Percentiles rank a stretch among this genome's conserved stretches.
Conservation (phyloP, 2,797 vertebrate species). For the Falco concolor region DNA sequence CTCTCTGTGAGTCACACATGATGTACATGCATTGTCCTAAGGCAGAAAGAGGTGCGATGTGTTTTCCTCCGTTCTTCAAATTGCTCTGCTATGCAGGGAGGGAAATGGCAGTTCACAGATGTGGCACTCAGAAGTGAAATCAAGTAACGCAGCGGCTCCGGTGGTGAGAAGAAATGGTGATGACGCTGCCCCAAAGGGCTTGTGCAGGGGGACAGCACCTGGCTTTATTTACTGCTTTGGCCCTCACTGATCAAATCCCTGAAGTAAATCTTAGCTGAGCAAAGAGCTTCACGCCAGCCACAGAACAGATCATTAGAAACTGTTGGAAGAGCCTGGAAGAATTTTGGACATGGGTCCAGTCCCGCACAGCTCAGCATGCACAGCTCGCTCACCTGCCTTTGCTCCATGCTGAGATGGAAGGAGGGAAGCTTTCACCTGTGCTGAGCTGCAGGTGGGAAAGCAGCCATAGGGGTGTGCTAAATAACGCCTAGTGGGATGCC, state of each 20-base stretch:
- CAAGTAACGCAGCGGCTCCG: fast-evolving
- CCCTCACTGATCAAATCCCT: background rate
- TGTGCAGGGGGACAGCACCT: background rate
- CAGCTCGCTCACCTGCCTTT: background rate
- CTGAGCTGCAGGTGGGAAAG: background rate
- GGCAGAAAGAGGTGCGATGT: background rate
- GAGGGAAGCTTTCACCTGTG: background rate
- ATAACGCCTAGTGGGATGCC: too few relatives aligned
- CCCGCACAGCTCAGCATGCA: fast-evolving
- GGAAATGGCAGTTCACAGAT: fast-evolving
- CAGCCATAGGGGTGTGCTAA: background rate
- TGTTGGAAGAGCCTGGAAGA: background rate
- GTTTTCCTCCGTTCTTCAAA: background rate
- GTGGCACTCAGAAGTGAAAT: fast-evolving
- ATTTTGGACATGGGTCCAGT: too few relatives aligned
- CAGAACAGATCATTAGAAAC: background rate
- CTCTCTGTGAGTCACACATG: fast-evolving
- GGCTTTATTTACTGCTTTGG: background rate
- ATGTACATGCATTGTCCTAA: fast-evolving
- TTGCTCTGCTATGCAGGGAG: fast-evolving
- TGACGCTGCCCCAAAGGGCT: fast-evolving
- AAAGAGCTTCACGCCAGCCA: background rate
- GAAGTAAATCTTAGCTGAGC: background rate
- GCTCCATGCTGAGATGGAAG: background rate
- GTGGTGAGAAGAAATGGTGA: background rate